Conservation (phyloP, 2,113 vertebrate species). For the Dryoscopus gambensis region DNA sequence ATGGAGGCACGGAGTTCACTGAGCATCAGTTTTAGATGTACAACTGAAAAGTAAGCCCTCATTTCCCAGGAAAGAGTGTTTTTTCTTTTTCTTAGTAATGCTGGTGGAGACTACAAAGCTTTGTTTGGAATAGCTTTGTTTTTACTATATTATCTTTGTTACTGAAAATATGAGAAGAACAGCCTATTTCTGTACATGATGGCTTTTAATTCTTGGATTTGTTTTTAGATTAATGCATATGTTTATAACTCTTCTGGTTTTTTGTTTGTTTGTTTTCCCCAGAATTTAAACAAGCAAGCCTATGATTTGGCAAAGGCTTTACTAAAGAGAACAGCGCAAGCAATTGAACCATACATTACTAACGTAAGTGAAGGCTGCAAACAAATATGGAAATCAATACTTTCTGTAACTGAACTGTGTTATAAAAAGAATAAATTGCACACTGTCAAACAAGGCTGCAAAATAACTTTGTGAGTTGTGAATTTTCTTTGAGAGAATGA, state of each 20-base stretch:
- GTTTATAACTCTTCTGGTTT: not conserved
- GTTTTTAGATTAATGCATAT: not conserved
- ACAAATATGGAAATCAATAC: not conserved
- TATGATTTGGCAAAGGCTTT: slow-evolving; percentile 97
- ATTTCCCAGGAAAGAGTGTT: not conserved
- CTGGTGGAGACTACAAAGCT: not conserved
- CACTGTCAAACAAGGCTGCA: not conserved
- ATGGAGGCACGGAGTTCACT: not conserved
- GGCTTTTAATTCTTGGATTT: not conserved
- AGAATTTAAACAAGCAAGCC: slow-evolving; percentile 99
- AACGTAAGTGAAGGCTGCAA: slow-evolving; percentile 84
- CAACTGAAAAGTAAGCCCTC: not conserved
- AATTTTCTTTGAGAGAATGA: not conserved
- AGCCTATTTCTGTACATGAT: not conserved
- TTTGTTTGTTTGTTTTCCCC: not conserved
- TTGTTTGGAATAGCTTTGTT: not conserved
- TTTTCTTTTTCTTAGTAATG: not conserved
- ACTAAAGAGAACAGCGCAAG: slow-evolving; percentile 96
- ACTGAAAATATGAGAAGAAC: not conserved
- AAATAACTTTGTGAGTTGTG: not conserved
- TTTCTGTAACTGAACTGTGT: not conserved
- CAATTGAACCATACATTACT: slow-evolving; percentile 97
- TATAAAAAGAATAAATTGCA: not conserved
- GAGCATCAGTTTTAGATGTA: not conserved
- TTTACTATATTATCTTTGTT: not conserved